A percentile compares a stretch with the other conserved stretches of the same genome.
These are phyloP conservation scores for Harmothoe impar DNA, from an alignment of 2,888 invertebrate genomes.

Conservation along the genomic window DNA sequence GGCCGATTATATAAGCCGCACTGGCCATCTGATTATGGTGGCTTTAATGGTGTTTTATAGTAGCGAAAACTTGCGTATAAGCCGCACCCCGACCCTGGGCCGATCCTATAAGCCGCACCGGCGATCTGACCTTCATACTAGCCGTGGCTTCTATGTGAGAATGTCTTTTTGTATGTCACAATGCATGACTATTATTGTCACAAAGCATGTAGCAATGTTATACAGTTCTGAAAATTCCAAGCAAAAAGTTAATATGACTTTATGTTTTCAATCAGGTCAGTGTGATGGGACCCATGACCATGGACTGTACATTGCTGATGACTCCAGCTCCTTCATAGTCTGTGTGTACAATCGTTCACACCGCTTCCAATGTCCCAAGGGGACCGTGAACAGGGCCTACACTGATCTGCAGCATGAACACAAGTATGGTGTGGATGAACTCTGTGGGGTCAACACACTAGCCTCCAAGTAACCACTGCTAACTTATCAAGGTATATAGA, in stretches of 20 bases:
- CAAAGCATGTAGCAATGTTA: no score
- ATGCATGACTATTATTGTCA: no score
- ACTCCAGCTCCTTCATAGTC: not conserved
- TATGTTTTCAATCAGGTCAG: not conserved
- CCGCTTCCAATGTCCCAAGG: constrained; percentile 39
- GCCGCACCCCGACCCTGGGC: no score
- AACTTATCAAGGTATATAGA: not conserved
- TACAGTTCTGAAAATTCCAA: no score
- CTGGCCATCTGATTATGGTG: no score
- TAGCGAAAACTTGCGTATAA: no score
- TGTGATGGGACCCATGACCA: constrained; percentile 43
- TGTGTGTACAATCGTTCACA: not conserved
- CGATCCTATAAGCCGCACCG: no score
- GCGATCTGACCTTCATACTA: no score
- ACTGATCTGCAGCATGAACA: not conserved
- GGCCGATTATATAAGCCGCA: no score
- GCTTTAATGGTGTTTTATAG: no score
- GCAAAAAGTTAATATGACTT: not conserved
- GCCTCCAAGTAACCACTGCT: not conserved
- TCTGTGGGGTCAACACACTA: constrained; percentile 32
- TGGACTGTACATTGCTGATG: constrained; percentile 29
- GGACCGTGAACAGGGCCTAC: constrained; percentile 11
- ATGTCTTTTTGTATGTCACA: no score
- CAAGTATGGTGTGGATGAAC: constrained; percentile 6
- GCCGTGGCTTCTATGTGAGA: no score